A percentile compares a stretch with the other conserved stretches of the same genome.
These are phyloP conservation scores for Cyphomyrus discorhynchus DNA, from an alignment of 2,113 vertebrate genomes.

Conservation along the genomic window DNA sequence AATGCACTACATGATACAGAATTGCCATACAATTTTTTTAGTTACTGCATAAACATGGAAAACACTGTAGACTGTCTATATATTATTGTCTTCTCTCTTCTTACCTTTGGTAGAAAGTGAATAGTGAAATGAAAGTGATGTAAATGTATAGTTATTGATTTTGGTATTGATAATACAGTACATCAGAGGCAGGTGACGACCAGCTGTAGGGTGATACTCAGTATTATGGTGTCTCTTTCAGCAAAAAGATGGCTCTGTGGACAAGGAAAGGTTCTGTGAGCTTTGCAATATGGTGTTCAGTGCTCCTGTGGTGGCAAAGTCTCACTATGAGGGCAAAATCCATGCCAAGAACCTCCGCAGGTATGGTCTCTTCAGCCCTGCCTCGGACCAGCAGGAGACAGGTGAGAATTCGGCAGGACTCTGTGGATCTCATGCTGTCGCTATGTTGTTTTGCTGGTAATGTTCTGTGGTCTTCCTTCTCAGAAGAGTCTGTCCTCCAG, in stretches of 20 bases:
- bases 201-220: background rate
- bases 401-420: conserved; percentile 30
- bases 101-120: background rate
- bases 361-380: conserved; percentile 25
- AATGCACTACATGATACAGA: background rate
- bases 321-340: conserved; percentile 68
- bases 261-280: conserved; percentile 63
- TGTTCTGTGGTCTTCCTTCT: background rate
- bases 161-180: background rate
- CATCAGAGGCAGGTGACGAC: background rate
- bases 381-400: background rate
- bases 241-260: conserved; percentile 45
- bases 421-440: background rate
- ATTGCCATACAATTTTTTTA: background rate
- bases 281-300: conserved; percentile 73
- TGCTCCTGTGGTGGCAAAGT: conserved; percentile 58
- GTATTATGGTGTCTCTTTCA: conserved; percentile 30
- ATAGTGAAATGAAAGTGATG: background rate
- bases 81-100: background rate
- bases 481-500: background rate
- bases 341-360: conserved; percentile 65
- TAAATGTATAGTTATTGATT: background rate
- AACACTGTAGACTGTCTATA: background rate
- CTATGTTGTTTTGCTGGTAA: background rate
- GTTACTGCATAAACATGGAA: background rate